Base-by-base conservation (phyloP, 1,140 invertebrate genomes). In the Drosophila sproati region DNA sequence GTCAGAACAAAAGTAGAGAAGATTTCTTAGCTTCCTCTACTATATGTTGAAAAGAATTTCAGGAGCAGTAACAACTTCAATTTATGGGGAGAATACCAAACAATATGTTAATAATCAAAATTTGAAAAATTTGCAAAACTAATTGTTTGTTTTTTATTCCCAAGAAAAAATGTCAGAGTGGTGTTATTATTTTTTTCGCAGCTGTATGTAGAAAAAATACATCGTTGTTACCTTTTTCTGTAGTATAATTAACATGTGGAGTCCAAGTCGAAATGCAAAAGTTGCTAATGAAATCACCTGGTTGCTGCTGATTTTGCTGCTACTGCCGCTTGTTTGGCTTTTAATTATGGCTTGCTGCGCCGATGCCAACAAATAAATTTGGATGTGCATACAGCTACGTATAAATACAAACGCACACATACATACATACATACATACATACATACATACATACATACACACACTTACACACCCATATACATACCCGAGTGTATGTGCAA, bases 271-370 rank as follows among this genome's bases (percentile, higher is more conserved):
- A 62, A 78, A 47, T 48, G 43, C 43, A 60, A 60, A 60, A 60
- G 78, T 74, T 88, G 83, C 80, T 76, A 88, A 87, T 87, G 83
- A 87, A 89, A 89, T 89, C 85, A 88, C 73, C 77, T 88, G 83
- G 69, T 45, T 56, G 62, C 76, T 56, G 55, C 48, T 41, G 50
- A 35, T 7, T 57, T 55, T 70, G 74, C 51, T 54, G 69, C 54
- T 43, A 50, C 48, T 48, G 83, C 77, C 70, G 83, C 85, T 88
- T 88, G 85, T 89, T 88, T 89, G 81, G 80, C 73, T 89, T 88
- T 89, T 88, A 88, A 88, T 89, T 88, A 88, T 88, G 83, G 85
- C 83, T 62, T 54, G 79, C 54, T 86, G 82, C 78, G 83, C 56
- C 79, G 82, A 82, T 69, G 83, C 64, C 72, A 88, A 88, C 73